phyloP scores from a whole-genome alignment of 2,888 invertebrate genomes.

The Mamestra brassicae region DNA sequence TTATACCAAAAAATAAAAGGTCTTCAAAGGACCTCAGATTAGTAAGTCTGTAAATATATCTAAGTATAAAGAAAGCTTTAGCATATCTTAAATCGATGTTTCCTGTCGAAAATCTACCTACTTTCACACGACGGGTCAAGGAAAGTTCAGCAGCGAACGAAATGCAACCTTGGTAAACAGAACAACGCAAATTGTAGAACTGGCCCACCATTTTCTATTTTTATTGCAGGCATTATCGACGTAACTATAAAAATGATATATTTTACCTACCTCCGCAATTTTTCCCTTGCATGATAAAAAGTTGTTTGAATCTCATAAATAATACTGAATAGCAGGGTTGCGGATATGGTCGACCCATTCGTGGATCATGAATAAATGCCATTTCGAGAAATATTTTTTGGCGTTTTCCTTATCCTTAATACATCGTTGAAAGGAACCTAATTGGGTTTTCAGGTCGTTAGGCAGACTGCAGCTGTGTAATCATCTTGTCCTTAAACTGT shows the following conservation, averaged over 20 bases:
- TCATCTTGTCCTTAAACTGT: neutral
- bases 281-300: slow-evolving; percentile 40
- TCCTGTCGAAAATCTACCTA: neutral
- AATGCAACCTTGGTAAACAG: slow-evolving; percentile 68
- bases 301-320: slow-evolving; percentile 17
- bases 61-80: neutral
- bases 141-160: slow-evolving; percentile 63
- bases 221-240: slow-evolving; percentile 27
- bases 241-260: slow-evolving; percentile 22
- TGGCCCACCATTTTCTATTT: slow-evolving; percentile 30
- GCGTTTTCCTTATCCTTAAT: neutral
- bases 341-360: slow-evolving; percentile 16
- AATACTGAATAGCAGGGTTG: slow-evolving; percentile 5
- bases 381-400: neutral
- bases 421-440: neutral
- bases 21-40: no score
- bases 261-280: slow-evolving; percentile 22
- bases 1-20: no score
- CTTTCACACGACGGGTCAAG: slow-evolving; percentile 68
- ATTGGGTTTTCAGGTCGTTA: neutral
- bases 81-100: slow-evolving; percentile 27
- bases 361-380: slow-evolving; percentile 2
- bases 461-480: neutral
- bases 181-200: slow-evolving; percentile 68
- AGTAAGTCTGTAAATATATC: no score